Evolutionary conservation across 2,888 invertebrate genomes (phyloP), one percentile per base, ranked within the genome.

Genomic region (Synanthedon vespiformis): DNA sequence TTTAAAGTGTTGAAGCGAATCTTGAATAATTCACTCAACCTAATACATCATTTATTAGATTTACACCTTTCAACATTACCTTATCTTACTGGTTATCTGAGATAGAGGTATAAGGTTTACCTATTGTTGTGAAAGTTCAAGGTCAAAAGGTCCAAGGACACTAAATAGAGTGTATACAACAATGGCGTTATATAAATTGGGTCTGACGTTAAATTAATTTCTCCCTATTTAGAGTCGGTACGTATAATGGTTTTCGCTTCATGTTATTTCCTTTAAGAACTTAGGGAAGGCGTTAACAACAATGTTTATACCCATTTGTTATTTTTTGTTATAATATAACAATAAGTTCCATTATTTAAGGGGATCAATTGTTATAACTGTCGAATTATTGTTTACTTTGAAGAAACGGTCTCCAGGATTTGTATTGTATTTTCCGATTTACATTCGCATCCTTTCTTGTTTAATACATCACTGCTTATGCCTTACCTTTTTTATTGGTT

Each of bases 181-280:
- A 56, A 60, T 58, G 55, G 53, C 57, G 51, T 61, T 63, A 64
- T 64, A 61, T 61, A 63, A 64, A 64, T 64, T 62, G 59, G 58
- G 61, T 56, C 56, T 59, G 61, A 59, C 61, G 61, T 57, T 52
- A 63, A 64, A 63, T 64, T 61, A 64, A 64, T 64, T 64, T 64
- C 61, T 62, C 64, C 62, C 59, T 63, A 61, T 64, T 59, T 52
- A 16, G 44, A 44, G 12, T 44, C 6, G n/a, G 44, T 44, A 44
- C 14, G 14, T 13, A 13, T n/a, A n/a, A 13, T 44, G 44, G n/a
- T 44, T 41, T 41, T 14, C 13, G 13, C n/a, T 12, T 44, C 12
- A 44, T n/a, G 13, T 44, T 44, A 14, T 44, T 44, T 44, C 44
- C 44, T 44, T 8, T 13, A 44, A 44, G 44, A 14, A 14, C 44